Base-by-base conservation (phyloP, 2,888 invertebrate genomes). In the Uloborus plumipes region DNA sequence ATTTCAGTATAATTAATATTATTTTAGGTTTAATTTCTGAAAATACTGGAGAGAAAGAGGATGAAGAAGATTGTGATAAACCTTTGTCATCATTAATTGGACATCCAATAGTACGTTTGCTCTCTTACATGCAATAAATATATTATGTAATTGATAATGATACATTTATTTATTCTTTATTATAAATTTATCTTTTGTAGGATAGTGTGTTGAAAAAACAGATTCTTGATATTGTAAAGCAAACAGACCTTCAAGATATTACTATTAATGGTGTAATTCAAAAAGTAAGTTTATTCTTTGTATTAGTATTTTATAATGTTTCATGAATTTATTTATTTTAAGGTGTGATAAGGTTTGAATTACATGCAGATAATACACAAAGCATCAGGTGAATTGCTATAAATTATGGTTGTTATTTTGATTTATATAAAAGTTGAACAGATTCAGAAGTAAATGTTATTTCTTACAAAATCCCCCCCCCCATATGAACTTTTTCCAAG, bases 221-320 rank as follows among this genome's bases (percentile, higher is more conserved):
- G 20, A 77, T 83, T 18, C 51, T 22, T 47, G 77, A 83, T 53
- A 77, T 77, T 62, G 83, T 83, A 11, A 73, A 83, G n/a, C 20
- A 72, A 62, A 72, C 73, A 39, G 72, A 83, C 69, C 58, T 83
- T 2, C 72, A 71, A 67, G 77, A 61, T 62, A 83, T 83, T 18
- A 77, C 83, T 16, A 83, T 83, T 18, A 83, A 83, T 83, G 73
- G 77, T 50, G 83, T 83, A 31, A 83, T 83, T 26, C 71, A 82
- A 67, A 82, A 76, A 53, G 82, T 82, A 70, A 31, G 39, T 39
- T 39, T 39, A 39, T 9, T 39, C 11, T 67, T 53, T 67, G 9
- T 22, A n/a, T 15, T 67, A 47, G 4, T 14, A 0, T 51, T 22
- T 22, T 18, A 15, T 50, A 53, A 51, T 16, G 9, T 9, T 53